These are phyloP conservation scores for Coluber constrictor DNA, from an alignment of 2,797 vertebrate species.

Conservation along the genomic window DNA sequence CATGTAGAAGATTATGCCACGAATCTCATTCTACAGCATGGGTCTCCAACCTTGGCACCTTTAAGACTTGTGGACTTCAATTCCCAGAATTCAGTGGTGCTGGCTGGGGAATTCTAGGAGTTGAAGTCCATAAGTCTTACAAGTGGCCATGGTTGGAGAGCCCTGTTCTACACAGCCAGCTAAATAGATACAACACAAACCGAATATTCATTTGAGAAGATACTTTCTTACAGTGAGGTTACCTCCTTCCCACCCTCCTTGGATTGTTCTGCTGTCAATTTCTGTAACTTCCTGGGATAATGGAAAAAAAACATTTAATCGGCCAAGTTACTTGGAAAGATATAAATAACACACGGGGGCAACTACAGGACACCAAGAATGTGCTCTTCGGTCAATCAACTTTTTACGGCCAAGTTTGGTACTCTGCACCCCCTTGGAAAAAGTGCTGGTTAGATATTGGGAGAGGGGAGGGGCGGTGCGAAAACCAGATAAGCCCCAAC, in stretches of 20 bases:
- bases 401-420: not conserved
- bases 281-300: not conserved
- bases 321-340: not conserved
- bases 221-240: not conserved
- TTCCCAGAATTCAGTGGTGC: not conserved
- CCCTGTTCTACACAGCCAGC: not conserved
- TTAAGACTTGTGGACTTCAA: not conserved
- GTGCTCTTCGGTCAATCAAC: not conserved
- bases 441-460: not conserved
- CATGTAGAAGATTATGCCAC: not conserved
- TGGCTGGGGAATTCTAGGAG: not conserved
- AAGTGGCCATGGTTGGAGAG: not conserved
- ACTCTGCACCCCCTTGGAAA: not conserved
- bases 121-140: not conserved
- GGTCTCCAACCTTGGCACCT: not conserved
- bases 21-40: not conserved
- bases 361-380: not conserved
- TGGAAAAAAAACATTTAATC: slow-evolving; percentile 12
- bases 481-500: not conserved
- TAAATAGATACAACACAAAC: not conserved
- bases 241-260: not conserved
- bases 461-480: not conserved
- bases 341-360: not conserved
- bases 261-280: not conserved
- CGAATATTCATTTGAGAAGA: not conserved